Evolutionary conservation across 2,888 invertebrate species (phyloP).

Genomic region (Myopa tessellatipennis): DNA sequence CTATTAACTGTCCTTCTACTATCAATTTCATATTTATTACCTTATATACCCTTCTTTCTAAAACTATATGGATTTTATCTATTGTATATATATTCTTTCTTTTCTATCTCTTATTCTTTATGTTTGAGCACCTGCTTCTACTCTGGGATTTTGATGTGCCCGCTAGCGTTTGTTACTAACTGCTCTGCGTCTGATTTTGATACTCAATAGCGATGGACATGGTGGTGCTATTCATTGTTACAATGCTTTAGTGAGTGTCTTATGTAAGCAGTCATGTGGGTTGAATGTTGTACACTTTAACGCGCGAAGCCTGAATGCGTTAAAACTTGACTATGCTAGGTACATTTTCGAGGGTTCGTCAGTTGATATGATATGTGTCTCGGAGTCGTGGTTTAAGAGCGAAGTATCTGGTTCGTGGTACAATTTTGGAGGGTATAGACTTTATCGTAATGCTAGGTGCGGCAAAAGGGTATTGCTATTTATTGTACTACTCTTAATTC

Average conservation of each 20-base stretch:
- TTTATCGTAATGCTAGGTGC: too few relatives aligned
- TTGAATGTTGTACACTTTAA: conserved; percentile 8
- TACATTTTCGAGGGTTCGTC: conserved; percentile 11
- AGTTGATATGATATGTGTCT: conserved; percentile 23
- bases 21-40: too few relatives aligned
- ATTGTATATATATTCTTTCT: too few relatives aligned
- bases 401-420: neutral
- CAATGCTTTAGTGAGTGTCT: neutral
- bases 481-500: too few relatives aligned
- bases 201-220: neutral
- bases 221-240: neutral
- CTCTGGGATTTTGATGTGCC: neutral
- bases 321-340: conserved; percentile 4
- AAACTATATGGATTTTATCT: too few relatives aligned
- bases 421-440: neutral
- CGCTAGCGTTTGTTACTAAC: too few relatives aligned
- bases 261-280: neutral
- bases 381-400: conserved; percentile 10
- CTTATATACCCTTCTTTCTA: too few relatives aligned
- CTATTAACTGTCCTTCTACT: too few relatives aligned
- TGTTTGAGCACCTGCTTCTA: too few relatives aligned
- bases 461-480: too few relatives aligned
- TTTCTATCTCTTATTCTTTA: too few relatives aligned
- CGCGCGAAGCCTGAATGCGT: neutral
- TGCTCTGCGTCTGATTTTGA: too few relatives aligned